Percentiles rank a stretch among this genome's conserved stretches.
These are phyloP conservation scores for Poeciliopsis prolifica DNA, from an alignment of 2,113 vertebrate genomes.

Conservation along the genomic window DNA sequence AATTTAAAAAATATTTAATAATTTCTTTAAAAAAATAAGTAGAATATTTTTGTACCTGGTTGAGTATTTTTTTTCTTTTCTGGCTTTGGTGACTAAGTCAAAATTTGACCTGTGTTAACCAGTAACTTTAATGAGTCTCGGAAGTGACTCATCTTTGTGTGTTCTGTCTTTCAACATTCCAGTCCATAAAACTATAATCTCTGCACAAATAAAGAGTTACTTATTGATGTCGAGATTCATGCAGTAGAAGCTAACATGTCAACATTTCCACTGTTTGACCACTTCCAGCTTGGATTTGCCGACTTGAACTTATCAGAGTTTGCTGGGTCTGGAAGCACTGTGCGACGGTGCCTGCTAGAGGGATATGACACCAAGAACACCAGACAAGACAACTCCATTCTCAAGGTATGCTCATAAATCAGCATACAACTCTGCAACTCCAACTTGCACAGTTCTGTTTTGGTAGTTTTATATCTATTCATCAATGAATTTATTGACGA, in stretches of 20 bases:
- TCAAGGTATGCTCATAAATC: conserved; percentile 85
- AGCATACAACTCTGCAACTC: background rate
- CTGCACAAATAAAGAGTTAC: background rate
- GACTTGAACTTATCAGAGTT: conserved; percentile 97
- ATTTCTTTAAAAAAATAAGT: background rate
- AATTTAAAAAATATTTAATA: conserved; percentile 4
- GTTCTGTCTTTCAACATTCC: background rate
- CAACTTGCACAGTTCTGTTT: too few relatives aligned
- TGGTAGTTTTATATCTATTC: background rate
- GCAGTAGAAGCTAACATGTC: background rate
- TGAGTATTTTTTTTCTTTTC: conserved; percentile 10
- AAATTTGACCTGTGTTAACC: conserved; percentile 35
- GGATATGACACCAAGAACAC: conserved; percentile 98
- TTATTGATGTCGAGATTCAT: background rate
- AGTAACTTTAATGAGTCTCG: conserved; percentile 38
- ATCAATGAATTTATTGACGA: too few relatives aligned
- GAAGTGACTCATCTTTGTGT: conserved; percentile 10
- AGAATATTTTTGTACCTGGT: too few relatives aligned
- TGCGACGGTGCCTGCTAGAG: conserved; percentile 92
- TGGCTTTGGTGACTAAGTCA: conserved; percentile 48
- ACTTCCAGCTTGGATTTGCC: conserved; percentile 92
- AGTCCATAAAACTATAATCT: background rate
- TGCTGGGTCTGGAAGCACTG: conserved; percentile 93
- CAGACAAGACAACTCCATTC: conserved; percentile 97
- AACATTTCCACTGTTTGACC: conserved; percentile 3